Base-by-base conservation (phyloP, 2,113 vertebrate genomes). In the Uria aalge region DNA sequence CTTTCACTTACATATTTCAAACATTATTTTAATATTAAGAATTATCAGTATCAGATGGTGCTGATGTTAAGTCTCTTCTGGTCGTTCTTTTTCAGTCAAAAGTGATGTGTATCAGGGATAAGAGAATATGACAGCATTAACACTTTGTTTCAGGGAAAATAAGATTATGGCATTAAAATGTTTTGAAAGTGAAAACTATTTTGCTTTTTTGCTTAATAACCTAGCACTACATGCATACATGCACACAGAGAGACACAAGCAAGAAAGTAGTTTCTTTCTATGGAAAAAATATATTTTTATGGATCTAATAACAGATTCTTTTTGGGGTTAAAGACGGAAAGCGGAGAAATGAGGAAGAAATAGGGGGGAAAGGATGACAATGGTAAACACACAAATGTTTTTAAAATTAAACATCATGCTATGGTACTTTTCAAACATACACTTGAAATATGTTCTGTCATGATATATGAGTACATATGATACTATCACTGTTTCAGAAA, bases 401-500 rank as follows among this genome's bases (percentile, higher is more conserved):
- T 91, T 79, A 57, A 91, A 96, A 96, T 55, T 45, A 82, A 96
- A 55, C 57, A 66, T 62, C 53, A 53, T 14, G 23, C 53, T 60
- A 32, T 24, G 40, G 15, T 34, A 66, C 27, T 81, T 93, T 60
- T 76, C 83, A 91, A 97, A 88, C 26, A 68, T 21, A 43, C 43
- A 71, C 77, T 90, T 96, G 71, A 92, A 97, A 93, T 89, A 95
- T 22, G 43, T 80, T 85, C 63, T 64, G 53, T 30, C 67, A 41
- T 93, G 90, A 96, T 84, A 90, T 72, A 96, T 0, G 43, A 91
- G 83, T n/a, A 90, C 47, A 55, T 48, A 92, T 5, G 43, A 95
- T 92, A 88, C 71, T 80, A 90, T 92, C 66, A 1, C 59, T 62
- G 72, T 66, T 91, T 95, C 95, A 95, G 94, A 96, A 96, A 97